Evolutionary conservation across 2,113 vertebrate genomes (phyloP), one percentile per base, ranked within the genome.

Genomic region (Etheostoma cragini): DNA sequence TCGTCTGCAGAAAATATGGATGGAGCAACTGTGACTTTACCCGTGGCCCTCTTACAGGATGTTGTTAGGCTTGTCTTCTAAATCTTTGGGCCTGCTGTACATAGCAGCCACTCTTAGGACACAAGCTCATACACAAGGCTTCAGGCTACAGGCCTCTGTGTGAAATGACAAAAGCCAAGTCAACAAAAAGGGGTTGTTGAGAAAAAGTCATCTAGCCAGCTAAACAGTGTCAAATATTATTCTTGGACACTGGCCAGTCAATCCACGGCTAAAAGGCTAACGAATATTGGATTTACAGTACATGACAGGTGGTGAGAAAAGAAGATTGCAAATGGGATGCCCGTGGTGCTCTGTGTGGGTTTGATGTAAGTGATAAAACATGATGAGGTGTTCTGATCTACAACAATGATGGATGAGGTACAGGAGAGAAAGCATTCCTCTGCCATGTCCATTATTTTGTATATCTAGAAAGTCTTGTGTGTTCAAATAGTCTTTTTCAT

Each of bases 241-340:
- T 68, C n/a, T 72, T 53, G n/a, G 60, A 54, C 30, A 61, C 57
- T 24, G 19, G 26, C 16, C 56, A 58, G 70, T 50, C 61, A 46
- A 56, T 61, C 46, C 8, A 6, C 12, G 0, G 15, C 30, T 64
- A 16, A 76, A 72, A 68, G 22, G 38, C 24, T 49, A n/a, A 56
- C 52, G n/a, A 54, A 67, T 56, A 49, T 21, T 60, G 21, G 60
- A 69, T 15, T 35, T 56, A 70, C 13, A 46, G 50, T 35, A 35
- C 47, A 42, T 62, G 67, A 72, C 72, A 80, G 65, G 46, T 46
- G 53, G 46, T 42, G 49, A 60, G 57, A 60, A 19, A 30, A 45
- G 30, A 67, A 21, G 49, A 30, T 45, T 62, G 50, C 7, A 52
- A 50, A 75, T 58, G 22, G 35, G 58, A 57, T 45, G 45, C 62